These are phyloP conservation scores for Sphaeramia orbicularis DNA, from an alignment of 2,797 vertebrate species.

Conservation along the genomic window DNA sequence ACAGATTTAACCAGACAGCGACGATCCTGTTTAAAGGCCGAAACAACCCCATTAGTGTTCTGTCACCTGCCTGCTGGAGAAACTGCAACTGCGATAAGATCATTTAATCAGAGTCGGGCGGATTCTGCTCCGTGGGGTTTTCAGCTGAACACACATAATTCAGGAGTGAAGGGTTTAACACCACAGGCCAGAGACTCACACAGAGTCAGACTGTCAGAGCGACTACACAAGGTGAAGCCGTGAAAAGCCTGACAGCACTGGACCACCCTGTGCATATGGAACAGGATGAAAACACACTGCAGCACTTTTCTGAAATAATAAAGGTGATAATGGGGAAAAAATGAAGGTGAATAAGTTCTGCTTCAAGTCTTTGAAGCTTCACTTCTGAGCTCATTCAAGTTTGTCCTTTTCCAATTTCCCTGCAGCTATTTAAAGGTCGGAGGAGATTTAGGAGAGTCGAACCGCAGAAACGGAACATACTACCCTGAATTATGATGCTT, in stretches of 20 bases:
- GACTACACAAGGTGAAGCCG: conserved; percentile 7
- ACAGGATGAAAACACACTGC: no score
- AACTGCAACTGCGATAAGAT: conserved; percentile 37
- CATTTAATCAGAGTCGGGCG: conserved; percentile 13
- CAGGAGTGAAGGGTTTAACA: conserved; percentile 25
- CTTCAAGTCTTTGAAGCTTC: no score
- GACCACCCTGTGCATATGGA: no score
- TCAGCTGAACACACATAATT: conserved; percentile 23
- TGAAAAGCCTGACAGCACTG: background rate
- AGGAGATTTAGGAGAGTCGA: no score
- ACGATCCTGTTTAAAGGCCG: conserved; percentile 4
- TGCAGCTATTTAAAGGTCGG: no score
- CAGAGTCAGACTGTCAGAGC: conserved; percentile 7
- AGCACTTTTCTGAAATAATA: no score
- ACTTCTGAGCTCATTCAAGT: no score
- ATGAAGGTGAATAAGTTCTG: no score
- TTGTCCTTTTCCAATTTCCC: no score
- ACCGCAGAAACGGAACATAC: no score
- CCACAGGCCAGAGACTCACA: conserved; percentile 14
- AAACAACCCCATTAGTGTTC: conserved; percentile 8
- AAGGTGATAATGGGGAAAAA: no score
- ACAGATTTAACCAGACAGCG: background rate
- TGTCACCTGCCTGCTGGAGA: conserved; percentile 3
- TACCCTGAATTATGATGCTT: no score
- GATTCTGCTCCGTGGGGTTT: conserved; percentile 20